Percentiles rank a stretch among this genome's conserved stretches.
phyloP scores from a whole-genome alignment of 2,888 invertebrate genomes.

The Ophioninae sp. region DNA sequence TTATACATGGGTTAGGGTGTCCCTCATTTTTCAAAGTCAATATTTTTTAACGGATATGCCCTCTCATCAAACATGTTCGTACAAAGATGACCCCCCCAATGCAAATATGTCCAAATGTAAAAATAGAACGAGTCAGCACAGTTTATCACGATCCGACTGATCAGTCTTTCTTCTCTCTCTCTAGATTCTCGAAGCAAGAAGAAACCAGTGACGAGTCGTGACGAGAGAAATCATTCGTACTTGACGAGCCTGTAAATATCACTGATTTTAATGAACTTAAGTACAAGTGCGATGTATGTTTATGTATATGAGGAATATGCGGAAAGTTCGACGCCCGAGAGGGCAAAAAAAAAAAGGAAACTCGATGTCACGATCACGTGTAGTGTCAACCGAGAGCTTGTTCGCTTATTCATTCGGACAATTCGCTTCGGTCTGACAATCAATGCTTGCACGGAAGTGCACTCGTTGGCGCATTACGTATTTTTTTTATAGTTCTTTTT shows the following conservation, averaged over 20 bases:
- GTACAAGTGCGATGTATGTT: constrained; percentile 31
- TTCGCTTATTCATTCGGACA: background rate
- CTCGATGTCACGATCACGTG: background rate
- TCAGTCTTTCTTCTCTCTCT: constrained; percentile 23
- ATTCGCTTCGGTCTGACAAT: background rate
- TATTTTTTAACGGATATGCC: too few relatives aligned
- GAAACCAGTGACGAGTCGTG: constrained; percentile 34
- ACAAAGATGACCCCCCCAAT: too few relatives aligned
- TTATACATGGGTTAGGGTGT: background rate
- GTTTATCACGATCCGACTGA: background rate
- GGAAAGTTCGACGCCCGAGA: background rate
- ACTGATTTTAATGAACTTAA: constrained; percentile 2
- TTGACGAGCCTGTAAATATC: background rate
- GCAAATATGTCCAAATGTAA: background rate
- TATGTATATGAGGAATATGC: background rate
- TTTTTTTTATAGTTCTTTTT: constrained; percentile 25
- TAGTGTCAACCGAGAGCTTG: background rate
- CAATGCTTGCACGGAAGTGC: constrained; percentile 23
- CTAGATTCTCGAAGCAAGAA: constrained; percentile 61
- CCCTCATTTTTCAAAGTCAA: too few relatives aligned
- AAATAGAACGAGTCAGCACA: background rate
- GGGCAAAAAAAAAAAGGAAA: background rate
- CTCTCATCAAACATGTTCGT: too few relatives aligned
- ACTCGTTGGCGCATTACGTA: constrained; percentile 47
- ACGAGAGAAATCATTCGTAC: background rate